A percentile compares a stretch with the other conserved stretches of the same genome.
Evolutionary conservation across 2,113 vertebrate genomes (phyloP).

Genomic region (Tenebrosternarchus preto): DNA sequence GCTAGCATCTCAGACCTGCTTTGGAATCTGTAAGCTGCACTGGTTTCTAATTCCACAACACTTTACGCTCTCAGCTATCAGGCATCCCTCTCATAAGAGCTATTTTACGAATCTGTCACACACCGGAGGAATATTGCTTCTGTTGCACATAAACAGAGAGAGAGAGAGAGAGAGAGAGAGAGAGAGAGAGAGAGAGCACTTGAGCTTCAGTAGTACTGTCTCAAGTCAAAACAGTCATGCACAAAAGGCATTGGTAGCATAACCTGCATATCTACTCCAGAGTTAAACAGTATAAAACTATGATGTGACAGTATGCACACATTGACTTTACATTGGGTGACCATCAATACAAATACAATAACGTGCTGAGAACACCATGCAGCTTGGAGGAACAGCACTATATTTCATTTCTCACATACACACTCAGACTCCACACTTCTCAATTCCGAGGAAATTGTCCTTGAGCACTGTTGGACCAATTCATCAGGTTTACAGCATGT

Average conservation of each 20-base stretch:
- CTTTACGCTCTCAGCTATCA: conserved; percentile 15
- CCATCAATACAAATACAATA: not conserved
- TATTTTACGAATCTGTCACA: conserved; percentile 37
- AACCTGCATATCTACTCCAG: not conserved
- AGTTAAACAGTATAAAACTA: not conserved
- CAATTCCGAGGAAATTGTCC: not conserved
- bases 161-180: not conserved
- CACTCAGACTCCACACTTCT: not conserved
- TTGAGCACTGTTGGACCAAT: not conserved
- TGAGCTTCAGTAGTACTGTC: not conserved
- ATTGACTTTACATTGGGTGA: not conserved
- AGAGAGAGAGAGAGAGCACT: not conserved
- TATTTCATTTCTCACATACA: not conserved
- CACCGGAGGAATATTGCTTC: not conserved
- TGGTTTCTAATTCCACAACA: conserved; percentile 33
- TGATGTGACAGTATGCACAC: not conserved
- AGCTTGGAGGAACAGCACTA: not conserved
- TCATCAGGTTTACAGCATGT: not conserved
- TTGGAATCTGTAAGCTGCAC: conserved; percentile 7
- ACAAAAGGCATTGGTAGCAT: not conserved
- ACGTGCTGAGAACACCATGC: not conserved
- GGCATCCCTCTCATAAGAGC: conserved; percentile 34
- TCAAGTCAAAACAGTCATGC: not conserved
- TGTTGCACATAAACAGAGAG: not conserved
- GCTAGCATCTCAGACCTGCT: conserved; percentile 2